Evolutionary conservation across 2,113 vertebrate species (phyloP).

Genomic region (Atlantisia rogersi): DNA sequence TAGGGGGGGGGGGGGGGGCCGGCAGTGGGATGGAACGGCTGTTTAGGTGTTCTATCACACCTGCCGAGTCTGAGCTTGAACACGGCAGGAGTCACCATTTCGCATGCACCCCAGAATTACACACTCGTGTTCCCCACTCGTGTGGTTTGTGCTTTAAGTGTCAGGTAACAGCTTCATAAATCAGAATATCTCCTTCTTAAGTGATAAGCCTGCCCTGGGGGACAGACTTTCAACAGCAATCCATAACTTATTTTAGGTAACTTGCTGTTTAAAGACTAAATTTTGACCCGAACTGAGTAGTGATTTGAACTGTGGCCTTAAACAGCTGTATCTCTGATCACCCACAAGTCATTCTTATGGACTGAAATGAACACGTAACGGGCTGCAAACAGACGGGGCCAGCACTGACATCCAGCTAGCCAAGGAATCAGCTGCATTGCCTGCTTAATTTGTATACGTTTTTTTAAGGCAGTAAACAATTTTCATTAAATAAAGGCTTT

Average conservation of each 20-base stretch:
- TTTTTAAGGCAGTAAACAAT: background rate
- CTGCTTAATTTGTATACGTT: background rate
- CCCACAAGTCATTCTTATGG: background rate
- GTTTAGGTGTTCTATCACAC: background rate
- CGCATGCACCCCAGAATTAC: background rate
- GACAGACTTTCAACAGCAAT: background rate
- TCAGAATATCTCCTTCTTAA: background rate
- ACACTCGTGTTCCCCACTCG: background rate
- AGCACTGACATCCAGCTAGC: background rate
- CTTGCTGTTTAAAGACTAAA: background rate
- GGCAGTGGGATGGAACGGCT: background rate
- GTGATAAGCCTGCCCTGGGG: fast-evolving
- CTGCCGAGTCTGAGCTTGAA: background rate
- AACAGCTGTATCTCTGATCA: background rate
- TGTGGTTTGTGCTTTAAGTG: background rate
- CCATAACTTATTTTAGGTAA: background rate
- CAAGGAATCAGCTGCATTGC: background rate
- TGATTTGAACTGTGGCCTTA: background rate
- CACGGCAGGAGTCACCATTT: background rate
- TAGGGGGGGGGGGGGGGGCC: fast-evolving
- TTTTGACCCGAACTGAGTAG: background rate
- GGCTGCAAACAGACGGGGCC: background rate
- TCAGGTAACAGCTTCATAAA: no score
- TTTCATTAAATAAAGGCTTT: background rate
- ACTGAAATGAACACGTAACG: background rate